Percentiles rank a stretch among this genome's conserved stretches.
Conservation (phyloP, 2,888 invertebrate species). For the Osmoderma eremita region DNA sequence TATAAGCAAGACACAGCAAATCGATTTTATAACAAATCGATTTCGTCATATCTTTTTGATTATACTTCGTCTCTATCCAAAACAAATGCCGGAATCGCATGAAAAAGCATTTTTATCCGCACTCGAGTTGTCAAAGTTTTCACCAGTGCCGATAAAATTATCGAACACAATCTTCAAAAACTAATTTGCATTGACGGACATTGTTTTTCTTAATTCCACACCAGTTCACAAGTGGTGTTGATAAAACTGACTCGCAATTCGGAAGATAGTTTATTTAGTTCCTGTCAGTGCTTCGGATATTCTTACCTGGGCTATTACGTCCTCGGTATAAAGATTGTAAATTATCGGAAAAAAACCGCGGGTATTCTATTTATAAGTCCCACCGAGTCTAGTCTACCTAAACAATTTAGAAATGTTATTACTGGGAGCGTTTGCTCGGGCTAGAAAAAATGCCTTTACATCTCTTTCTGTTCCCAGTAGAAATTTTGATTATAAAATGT, state of each 20-base stretch:
- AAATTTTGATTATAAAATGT: slow-evolving; percentile 17
- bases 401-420: slow-evolving; percentile 30
- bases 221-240: slow-evolving; percentile 24
- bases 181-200: not conserved
- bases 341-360: slow-evolving; percentile 8
- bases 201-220: slow-evolving; percentile 20
- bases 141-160: not conserved
- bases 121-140: slow-evolving; percentile 12
- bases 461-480: slow-evolving; percentile 9
- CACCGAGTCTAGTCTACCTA: slow-evolving; percentile 16
- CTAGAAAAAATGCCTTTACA: too few species aligned
- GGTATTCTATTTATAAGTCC: slow-evolving; percentile 21
- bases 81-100: not conserved
- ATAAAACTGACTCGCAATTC: slow-evolving; percentile 21
- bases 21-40: too few species aligned
- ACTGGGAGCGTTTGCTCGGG: slow-evolving; percentile 1
- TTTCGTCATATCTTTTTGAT: too few species aligned
- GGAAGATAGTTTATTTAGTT: slow-evolving; percentile 22
- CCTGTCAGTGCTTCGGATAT: slow-evolving; percentile 14
- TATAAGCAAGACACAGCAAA: too few species aligned
- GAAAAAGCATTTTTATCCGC: slow-evolving; percentile 1
- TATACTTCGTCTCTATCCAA: too few species aligned
- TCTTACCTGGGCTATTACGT: slow-evolving; percentile 9
- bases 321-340: slow-evolving; percentile 7
- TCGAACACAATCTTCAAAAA: too few species aligned